Evolutionary conservation across 2,797 vertebrate species (phyloP), one percentile per base, ranked within the genome.

Genomic region (Myioborus melanocephalus): DNA sequence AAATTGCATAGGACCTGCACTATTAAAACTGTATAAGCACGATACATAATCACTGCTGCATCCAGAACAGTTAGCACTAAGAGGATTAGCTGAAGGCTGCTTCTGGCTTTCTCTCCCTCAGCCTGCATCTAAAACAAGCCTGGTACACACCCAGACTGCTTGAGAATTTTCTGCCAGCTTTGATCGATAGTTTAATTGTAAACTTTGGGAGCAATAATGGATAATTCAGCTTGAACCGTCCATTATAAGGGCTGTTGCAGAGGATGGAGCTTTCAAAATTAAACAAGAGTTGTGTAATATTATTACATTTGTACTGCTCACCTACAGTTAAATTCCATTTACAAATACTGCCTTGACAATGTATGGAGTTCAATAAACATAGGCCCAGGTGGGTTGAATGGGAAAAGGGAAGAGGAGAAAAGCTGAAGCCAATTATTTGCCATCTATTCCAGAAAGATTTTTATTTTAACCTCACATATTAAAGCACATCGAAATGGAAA

Each of bases 181-280:
- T 98, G 98, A 98, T 98, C 95, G 98, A 98, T 98, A 97, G 97
- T 98, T 98, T 98, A 98, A 98, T 98, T 98, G 98, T 98, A 98
- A 98, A 98, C 98, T 98, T 98, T 98, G 97, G 97, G 97, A 98
- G 97, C 97, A 97, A 97, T 97, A 98, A 98, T 97, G 97, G 98
- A 98, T 98, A 98, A 98, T 98, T 98, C 96, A 20, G 96, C 98
- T 95, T 97, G 97, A 98, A 97, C 97, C 79, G 97, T 98, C 97
- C 96, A 97, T 98, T 98, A 98, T 96, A 95, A 97, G 94, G 47
- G 8, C 83, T 97, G 96, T 76, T 96, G 95, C 97, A 96, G 94
- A 96, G 96, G 92, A 98, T 90, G 88, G 92, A 97, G 96, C 96
- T 96, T 97, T 98, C 96, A 97, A 98, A 98, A 98, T 98, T 98